phyloP scores from a whole-genome alignment of 2,888 invertebrate species.

The Rotaria sp. region DNA sequence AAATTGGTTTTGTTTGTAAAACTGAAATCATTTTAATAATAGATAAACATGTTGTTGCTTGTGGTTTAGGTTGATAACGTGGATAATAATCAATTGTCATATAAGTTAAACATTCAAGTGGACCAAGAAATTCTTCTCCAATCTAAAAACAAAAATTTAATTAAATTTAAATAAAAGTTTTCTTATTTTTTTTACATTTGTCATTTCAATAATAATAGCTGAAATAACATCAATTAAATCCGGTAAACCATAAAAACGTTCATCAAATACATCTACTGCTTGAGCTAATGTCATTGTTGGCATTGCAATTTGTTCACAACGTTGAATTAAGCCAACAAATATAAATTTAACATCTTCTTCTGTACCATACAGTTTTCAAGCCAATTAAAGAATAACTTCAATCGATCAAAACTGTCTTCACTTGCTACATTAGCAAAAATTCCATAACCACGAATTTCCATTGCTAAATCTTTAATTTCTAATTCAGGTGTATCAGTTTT shows the following conservation, averaged over 20 bases:
- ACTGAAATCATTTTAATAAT: too few species aligned
- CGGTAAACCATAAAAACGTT: constrained; percentile 49
- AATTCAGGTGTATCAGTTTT: constrained; percentile 46
- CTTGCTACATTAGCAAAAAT: constrained; percentile 59
- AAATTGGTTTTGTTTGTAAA: too few species aligned
- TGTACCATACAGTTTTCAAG: constrained; percentile 50
- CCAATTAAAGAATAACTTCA: constrained; percentile 47
- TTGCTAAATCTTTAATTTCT: constrained; percentile 53
- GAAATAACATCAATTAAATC: constrained; percentile 53
- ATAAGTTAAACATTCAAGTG: constrained; percentile 31
- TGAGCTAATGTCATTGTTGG: constrained; percentile 42
- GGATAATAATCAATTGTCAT: constrained; percentile 40
- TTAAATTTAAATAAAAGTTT: too few species aligned
- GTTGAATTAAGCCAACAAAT: too few species aligned
- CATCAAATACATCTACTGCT: constrained; percentile 46
- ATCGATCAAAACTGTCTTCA: too few species aligned
- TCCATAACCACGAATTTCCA: constrained; percentile 63
- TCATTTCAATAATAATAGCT: constrained; percentile 50
- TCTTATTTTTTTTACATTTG: constrained; percentile 43
- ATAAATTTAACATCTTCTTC: constrained; percentile 50
- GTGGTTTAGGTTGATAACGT: too few species aligned
- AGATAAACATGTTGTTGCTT: too few species aligned
- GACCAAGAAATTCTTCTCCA: too few species aligned
- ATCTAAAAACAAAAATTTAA: too few species aligned
- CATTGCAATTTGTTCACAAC: too few species aligned